Evolutionary conservation across 2,113 vertebrate genomes (phyloP), one percentile per base, ranked within the genome.

Genomic region (Galemys pyrenaicus): DNA sequence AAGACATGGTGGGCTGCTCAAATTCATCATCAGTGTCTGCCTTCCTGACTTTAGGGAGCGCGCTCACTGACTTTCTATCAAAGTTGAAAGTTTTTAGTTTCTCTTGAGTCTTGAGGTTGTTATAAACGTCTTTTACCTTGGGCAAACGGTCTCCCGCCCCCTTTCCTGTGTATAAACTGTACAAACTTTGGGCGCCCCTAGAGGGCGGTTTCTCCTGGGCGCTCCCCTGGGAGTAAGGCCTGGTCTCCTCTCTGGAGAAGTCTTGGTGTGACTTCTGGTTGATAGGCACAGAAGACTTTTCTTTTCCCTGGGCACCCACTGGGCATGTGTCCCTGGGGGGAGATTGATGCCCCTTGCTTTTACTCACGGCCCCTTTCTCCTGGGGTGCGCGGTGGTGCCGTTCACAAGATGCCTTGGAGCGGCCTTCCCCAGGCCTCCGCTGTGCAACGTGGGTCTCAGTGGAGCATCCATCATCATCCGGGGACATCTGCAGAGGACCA

Each of bases 1-100:
- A 99, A 16, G 99, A 99, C 99, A 99, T 99, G 7, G 99, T 99
- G 35, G 99, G 99, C 32, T 98, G 97, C 37, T 99, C 98, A 9
- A 98, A 98, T 41, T 99, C 99, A 75, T 99, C 99, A 30, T 98
- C 98, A 1, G 94, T 91, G 0, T 98, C 98, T 3, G 98, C 98
- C 96, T 92, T 9, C 7, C 49, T 0, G 97, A 71, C 70, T 98
- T 98, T 87, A 0, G 96, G 77, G 39, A 67, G n/a, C 24, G 93
- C 96, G 2, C 96, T 87, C 9, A 10, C 41, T 0, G 96, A 20
- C 39, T 97, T 97, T 87, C 96, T 97, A 2, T 98, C 97, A 0
- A 28, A 41, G 0, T 97, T 87, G 0, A 95, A 86, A 65, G 91
- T 37, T 93, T 96, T 98, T 17, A 64, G 92, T 91, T 98, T 98